Conservation (phyloP, 2,113 vertebrate genomes). For the Mustelus asterias region DNA sequence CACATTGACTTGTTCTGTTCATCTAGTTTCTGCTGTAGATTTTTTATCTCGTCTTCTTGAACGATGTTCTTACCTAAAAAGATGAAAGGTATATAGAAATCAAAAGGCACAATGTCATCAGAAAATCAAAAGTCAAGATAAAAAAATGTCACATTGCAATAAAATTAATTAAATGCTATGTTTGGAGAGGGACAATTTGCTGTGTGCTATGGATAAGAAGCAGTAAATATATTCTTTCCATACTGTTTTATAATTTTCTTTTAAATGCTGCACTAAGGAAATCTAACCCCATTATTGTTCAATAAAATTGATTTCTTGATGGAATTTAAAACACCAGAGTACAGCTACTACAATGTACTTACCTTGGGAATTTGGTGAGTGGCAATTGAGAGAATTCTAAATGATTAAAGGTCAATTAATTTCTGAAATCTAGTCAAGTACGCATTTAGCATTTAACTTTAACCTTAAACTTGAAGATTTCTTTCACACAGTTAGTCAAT, state of each 20-base stretch:
- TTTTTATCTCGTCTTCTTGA: slow-evolving; percentile 63
- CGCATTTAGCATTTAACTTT: no score
- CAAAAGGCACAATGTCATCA: slow-evolving; percentile 22
- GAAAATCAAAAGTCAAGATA: neutral
- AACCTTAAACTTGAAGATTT: no score
- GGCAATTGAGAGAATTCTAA: no score
- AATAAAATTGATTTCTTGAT: neutral
- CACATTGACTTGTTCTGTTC: slow-evolving; percentile 55
- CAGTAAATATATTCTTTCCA: neutral
- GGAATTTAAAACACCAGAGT: neutral
- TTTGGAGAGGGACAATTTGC: neutral
- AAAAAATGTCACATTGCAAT: neutral
- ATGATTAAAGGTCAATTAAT: no score
- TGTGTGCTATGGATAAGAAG: neutral
- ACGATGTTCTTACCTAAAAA: slow-evolving; percentile 63
- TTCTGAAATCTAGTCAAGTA: no score
- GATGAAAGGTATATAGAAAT: slow-evolving; percentile 37
- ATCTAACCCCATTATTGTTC: neutral
- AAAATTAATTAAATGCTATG: neutral
- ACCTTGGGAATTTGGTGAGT: no score
- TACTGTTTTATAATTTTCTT: neutral
- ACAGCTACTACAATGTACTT: neutral
- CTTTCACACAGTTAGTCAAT: no score
- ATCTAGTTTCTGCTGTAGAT: slow-evolving; percentile 63
- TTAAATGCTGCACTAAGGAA: neutral